Evolutionary conservation across 64 coral and sea anemone species (phyloP).

Genomic region (Montipora sp.): DNA sequence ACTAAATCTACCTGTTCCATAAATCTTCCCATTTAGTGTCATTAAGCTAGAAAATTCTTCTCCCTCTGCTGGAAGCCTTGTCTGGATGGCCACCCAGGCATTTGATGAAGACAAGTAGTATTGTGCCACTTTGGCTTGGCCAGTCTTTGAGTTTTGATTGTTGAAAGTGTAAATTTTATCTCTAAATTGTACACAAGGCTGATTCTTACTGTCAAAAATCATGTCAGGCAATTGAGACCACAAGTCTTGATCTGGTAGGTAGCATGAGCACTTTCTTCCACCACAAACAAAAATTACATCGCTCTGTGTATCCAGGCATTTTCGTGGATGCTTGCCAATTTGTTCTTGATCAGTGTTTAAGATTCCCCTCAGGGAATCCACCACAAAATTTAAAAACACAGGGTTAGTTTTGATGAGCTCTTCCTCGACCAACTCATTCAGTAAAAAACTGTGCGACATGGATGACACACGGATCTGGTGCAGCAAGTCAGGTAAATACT

Average conservation of each 20-base stretch:
- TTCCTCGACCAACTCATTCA: not conserved
- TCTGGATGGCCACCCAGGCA: not conserved
- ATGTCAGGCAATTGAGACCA: not conserved
- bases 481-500: not conserved
- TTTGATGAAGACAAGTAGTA: not conserved
- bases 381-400: slow-evolving; percentile 5
- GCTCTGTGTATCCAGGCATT: not conserved
- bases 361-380: not conserved
- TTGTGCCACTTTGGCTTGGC: not conserved
- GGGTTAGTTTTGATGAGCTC: not conserved
- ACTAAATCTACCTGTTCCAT: not conserved
- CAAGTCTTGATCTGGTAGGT: not conserved
- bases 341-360: too few relatives aligned
- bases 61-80: not conserved
- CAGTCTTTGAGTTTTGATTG: not conserved
- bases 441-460: not conserved
- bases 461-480: not conserved
- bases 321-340: not conserved
- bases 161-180: slow-evolving; percentile 5
- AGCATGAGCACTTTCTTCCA: not conserved
- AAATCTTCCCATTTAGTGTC: not conserved
- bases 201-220: not conserved
- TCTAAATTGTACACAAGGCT: not conserved
- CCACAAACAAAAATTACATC: slow-evolving; percentile 28
- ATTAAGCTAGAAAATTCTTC: not conserved